Base-by-base conservation (phyloP, 1,140 invertebrate genomes). In the Conus ventricosus region DNA sequence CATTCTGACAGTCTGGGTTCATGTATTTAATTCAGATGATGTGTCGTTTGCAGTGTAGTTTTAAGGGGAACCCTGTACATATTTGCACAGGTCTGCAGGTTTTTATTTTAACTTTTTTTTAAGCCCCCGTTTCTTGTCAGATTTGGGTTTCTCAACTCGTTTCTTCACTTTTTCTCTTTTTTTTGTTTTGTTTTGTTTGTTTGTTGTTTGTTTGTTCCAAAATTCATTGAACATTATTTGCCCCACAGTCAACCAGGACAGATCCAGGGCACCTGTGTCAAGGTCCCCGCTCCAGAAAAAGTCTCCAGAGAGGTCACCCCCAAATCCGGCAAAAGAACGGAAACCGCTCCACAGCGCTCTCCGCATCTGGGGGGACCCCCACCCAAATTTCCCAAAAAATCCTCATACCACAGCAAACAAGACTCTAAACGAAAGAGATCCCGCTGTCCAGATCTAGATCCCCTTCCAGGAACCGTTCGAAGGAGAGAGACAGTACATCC, bases 341-440 rank as follows among this genome's bases (percentile, higher is more conserved):
- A 39, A 23, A 20, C 20, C 67, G 6, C 67, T 13, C 39, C 80
- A 6, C 80, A 81, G 39, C 51, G 17, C 27, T 80, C 55, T 5
- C 54, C 54, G 4, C 71, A 55, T 55, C 85, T 25, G 3, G 11
- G 78, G 23, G 57, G 75, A 53, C 1, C 51, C 7, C 76, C 80
- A 1, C 84, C 87, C 67, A 84, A n/a, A 84, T 90, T n/a, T 80
- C 89, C 89, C 84, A 89, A 51, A 82, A 27, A 85, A 13, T 89
- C 85, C 17, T 80, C 71, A 53, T 23, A 17, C 53, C 4, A 10
- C 57, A 63, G 80, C 10, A 54, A 13, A 3, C 2, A 2, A 20
- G 39, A 54, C 23, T 51, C 80, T 13, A 53, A 17, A n/a, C 15
- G 67, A 20, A 81, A 81, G 20, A 81, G 80, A 81, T 51, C 17